phyloP scores from a whole-genome alignment of 2,888 invertebrate genomes.

The Zaprionus bogoriensis region DNA sequence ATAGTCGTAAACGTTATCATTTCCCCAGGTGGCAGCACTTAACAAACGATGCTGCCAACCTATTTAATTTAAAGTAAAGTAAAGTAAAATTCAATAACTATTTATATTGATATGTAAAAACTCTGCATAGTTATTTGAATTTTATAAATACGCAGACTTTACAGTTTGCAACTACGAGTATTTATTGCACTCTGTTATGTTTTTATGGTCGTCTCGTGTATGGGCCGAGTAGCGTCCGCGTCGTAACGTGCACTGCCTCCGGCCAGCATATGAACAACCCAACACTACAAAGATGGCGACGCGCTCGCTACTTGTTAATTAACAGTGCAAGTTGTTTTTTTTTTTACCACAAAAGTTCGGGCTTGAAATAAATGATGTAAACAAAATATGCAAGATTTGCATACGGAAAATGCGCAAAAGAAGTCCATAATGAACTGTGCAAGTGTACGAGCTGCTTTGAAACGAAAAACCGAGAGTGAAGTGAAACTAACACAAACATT shows the following conservation, averaged over 20 bases:
- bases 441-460: slow-evolving; percentile 19
- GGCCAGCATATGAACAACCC: slow-evolving; percentile 42
- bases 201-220: slow-evolving; percentile 11
- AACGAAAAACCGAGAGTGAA: slow-evolving; percentile 47
- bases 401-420: slow-evolving; percentile 17
- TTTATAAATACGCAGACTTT: too few relatives aligned
- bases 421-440: slow-evolving; percentile 44
- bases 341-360: slow-evolving; percentile 50
- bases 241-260: slow-evolving; percentile 27
- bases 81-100: background rate
- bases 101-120: too few relatives aligned
- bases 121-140: too few relatives aligned
- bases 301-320: slow-evolving; percentile 76
- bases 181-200: background rate
- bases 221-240: background rate
- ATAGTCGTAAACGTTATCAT: background rate
- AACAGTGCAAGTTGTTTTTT: slow-evolving; percentile 72
- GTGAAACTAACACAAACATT: slow-evolving; percentile 76
- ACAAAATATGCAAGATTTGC: slow-evolving; percentile 40
- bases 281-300: slow-evolving; percentile 74
- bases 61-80: background rate
- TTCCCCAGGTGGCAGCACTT: slow-evolving; percentile 32
- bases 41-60: slow-evolving; percentile 10
- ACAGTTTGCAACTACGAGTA: background rate
- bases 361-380: slow-evolving; percentile 48